phyloP scores from a whole-genome alignment of 2,888 invertebrate genomes.

The Tillus elongatus region DNA sequence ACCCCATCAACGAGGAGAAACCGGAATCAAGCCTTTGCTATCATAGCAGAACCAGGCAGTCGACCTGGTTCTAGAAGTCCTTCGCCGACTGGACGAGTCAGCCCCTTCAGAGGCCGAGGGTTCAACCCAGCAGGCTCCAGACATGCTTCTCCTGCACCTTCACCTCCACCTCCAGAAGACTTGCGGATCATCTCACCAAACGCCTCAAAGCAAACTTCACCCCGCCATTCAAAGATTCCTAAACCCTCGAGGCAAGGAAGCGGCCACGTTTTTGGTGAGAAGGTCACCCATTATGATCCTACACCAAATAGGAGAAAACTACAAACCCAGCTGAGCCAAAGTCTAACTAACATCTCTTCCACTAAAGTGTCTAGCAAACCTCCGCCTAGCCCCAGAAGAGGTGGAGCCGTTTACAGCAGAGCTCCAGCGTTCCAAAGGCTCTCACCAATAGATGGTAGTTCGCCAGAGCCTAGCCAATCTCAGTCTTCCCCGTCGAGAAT shows the following conservation, averaged over 20 bases:
- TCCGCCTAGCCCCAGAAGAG: constrained; percentile 27
- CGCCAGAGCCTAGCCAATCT: constrained; percentile 37
- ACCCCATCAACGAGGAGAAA: constrained; percentile 32
- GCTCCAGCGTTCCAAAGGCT: constrained; percentile 22
- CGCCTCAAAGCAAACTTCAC: constrained; percentile 14
- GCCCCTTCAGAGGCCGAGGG: constrained; percentile 40
- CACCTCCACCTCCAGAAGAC: constrained; percentile 32
- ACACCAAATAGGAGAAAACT: constrained; percentile 25
- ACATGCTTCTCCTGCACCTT: constrained; percentile 36
- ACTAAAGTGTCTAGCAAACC: constrained; percentile 23
- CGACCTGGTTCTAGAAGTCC: constrained; percentile 33
- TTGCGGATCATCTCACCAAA: constrained; percentile 18
- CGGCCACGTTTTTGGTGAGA: constrained; percentile 30
- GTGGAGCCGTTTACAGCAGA: constrained; percentile 12
- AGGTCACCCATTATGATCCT: constrained; percentile 24
- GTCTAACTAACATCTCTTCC: constrained; percentile 32
- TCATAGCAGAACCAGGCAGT: constrained; percentile 37
- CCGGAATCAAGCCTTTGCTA: constrained; percentile 38
- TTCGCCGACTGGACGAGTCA: constrained; percentile 37
- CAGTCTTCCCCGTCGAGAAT: constrained; percentile 39
- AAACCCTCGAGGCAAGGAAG: constrained; percentile 27
- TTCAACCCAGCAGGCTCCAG: constrained; percentile 40
- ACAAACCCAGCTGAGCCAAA: constrained; percentile 33
- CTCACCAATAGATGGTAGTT: constrained; percentile 36
- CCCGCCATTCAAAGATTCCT: constrained; percentile 29